Conservation (phyloP, 2,113 vertebrate species). For the Amblyornis subalaris region DNA sequence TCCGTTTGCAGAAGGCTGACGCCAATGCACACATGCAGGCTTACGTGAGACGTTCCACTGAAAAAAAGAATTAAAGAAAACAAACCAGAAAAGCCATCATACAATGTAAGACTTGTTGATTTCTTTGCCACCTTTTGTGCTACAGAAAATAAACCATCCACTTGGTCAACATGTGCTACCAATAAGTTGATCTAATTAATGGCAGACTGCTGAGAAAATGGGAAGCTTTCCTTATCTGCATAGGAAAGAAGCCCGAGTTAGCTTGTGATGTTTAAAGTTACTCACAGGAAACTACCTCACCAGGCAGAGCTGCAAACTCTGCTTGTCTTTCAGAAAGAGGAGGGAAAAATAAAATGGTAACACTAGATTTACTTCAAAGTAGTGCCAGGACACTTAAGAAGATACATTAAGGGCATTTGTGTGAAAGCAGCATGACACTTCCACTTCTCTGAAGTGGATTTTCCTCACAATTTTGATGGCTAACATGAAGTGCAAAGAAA, state of each 20-base stretch:
- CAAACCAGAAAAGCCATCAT: conserved; percentile 58
- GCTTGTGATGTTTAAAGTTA: conserved; percentile 69
- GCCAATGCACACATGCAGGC: conserved; percentile 70
- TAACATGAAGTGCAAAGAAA: neutral
- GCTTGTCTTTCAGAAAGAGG: neutral
- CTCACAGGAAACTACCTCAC: conserved; percentile 67
- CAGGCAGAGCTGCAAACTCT: conserved; percentile 61
- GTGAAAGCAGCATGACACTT: neutral
- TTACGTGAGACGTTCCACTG: neutral
- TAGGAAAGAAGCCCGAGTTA: conserved; percentile 16
- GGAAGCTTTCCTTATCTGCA: conserved; percentile 6
- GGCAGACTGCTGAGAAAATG: conserved; percentile 49
- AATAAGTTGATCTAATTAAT: conserved; percentile 80
- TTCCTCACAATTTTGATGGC: neutral
- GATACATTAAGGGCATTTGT: neutral
- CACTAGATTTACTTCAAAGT: neutral
- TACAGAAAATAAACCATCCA: conserved; percentile 70
- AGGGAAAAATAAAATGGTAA: neutral
- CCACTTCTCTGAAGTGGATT: neutral
- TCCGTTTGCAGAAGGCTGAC: conserved; percentile 67
- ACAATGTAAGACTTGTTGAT: conserved; percentile 73
- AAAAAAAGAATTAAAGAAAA: neutral
- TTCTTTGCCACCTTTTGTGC: conserved; percentile 79
- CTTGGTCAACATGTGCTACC: conserved; percentile 75
- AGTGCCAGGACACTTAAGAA: neutral